phyloP scores from a whole-genome alignment of 2,797 vertebrate species.

The Lepus oiostolus region DNA sequence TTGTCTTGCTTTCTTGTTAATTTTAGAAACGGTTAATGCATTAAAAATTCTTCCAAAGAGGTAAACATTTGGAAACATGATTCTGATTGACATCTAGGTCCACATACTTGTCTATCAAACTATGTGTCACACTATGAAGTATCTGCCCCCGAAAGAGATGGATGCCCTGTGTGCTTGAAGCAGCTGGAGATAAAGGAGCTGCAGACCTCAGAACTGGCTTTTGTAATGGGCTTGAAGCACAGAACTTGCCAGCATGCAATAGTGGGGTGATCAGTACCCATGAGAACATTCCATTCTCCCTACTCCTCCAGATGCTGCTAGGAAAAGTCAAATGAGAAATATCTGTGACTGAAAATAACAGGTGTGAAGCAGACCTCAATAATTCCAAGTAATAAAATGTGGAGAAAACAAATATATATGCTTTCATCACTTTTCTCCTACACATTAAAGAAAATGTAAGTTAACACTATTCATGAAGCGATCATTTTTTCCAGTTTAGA shows the following conservation, averaged over 20 bases:
- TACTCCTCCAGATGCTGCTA: not conserved
- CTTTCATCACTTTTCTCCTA: not conserved
- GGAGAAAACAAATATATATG: not conserved
- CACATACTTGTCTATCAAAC: not conserved
- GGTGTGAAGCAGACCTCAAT: not conserved
- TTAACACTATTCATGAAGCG: not conserved
- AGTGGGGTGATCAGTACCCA: not conserved
- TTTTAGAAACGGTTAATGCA: not conserved
- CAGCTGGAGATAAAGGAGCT: not conserved
- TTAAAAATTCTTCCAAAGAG: not conserved
- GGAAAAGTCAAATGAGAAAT: not conserved
- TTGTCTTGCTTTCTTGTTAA: not conserved
- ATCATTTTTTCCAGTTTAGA: not conserved
- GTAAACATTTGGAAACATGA: not conserved
- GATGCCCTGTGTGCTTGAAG: not conserved
- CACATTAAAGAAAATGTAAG: not conserved
- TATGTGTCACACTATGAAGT: not conserved
- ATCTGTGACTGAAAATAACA: not conserved
- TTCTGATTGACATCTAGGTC: not conserved
- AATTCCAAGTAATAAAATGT: not conserved
- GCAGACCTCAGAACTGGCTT: not conserved
- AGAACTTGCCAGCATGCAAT: not conserved
- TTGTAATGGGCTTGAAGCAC: not conserved
- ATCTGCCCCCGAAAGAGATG: fast-evolving
- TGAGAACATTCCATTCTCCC: not conserved